phyloP scores from a whole-genome alignment of 2,113 vertebrate species.

The Zosterops lateralis region DNA sequence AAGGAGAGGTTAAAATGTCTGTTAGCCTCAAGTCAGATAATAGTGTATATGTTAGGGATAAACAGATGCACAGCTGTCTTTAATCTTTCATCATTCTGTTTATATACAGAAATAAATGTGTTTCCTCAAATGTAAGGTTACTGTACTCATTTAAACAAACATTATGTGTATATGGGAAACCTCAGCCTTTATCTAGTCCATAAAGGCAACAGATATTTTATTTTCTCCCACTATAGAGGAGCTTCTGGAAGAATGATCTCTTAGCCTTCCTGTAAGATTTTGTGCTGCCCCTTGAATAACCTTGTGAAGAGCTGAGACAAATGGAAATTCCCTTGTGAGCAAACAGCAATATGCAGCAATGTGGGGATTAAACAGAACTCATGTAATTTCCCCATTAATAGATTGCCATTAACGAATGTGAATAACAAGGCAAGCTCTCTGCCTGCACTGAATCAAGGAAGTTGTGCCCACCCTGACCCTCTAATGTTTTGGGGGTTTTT shows the following conservation, averaged over 20 bases:
- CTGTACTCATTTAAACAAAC: conserved; percentile 35
- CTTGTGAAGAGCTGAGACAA: background rate
- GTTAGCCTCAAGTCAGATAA: conserved; percentile 34
- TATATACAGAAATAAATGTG: conserved; percentile 42
- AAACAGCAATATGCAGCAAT: background rate
- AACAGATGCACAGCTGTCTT: conserved; percentile 42
- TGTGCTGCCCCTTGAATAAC: conserved; percentile 24
- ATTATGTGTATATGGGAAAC: background rate
- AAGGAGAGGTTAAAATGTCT: conserved; percentile 24
- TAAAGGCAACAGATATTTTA: background rate
- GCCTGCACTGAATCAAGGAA: background rate
- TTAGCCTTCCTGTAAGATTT: background rate
- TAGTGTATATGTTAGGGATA: background rate
- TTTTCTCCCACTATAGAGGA: background rate
- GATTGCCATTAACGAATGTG: conserved; percentile 8
- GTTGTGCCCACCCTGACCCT: background rate
- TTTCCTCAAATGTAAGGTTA: conserved; percentile 43
- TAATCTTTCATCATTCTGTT: conserved; percentile 45
- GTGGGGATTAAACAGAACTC: conserved; percentile 6
- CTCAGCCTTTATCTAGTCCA: background rate
- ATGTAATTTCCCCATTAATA: background rate
- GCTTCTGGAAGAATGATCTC: conserved; percentile 25
- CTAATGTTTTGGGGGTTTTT: background rate
- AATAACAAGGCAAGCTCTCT: background rate
- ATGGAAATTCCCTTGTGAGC: conserved; percentile 3